Conservation (phyloP, 2,113 vertebrate species). For the Pygoscelis adeliae region DNA sequence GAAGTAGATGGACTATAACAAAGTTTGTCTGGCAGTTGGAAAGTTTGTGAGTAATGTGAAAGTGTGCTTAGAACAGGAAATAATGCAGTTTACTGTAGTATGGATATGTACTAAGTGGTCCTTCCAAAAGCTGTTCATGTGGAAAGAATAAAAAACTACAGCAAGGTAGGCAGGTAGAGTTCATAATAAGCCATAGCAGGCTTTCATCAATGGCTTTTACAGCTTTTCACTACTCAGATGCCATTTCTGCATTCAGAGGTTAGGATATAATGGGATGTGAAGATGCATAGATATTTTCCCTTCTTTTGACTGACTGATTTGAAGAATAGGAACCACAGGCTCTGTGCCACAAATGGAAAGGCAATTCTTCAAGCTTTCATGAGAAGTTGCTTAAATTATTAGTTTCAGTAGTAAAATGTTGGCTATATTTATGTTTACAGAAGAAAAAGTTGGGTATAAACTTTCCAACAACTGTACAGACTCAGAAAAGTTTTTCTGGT, state of each 20-base stretch:
- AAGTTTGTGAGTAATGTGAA: not conserved
- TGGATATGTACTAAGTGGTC: not conserved
- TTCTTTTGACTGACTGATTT: conserved; percentile 12
- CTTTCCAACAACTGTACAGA: not conserved
- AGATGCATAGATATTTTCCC: conserved; percentile 36
- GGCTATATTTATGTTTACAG: conserved; percentile 22
- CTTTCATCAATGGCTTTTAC: conserved; percentile 38
- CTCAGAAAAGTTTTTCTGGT: not conserved
- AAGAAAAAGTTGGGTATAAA: conserved; percentile 8
- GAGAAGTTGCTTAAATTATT: conserved; percentile 37
- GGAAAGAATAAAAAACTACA: conserved; percentile 9
- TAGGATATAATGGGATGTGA: conserved; percentile 43
- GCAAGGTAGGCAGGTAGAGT: conserved; percentile 23
- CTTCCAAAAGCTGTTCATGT: conserved; percentile 7
- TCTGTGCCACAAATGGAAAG: conserved; percentile 37
- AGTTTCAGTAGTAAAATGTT: conserved; percentile 20
- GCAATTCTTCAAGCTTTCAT: not conserved
- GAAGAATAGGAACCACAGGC: conserved; percentile 11
- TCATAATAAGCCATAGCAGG: not conserved
- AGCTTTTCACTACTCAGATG: conserved; percentile 35
- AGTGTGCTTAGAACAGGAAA: not conserved
- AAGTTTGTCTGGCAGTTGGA: conserved; percentile 13
- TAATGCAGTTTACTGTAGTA: not conserved
- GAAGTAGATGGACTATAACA: not conserved
- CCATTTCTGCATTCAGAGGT: conserved; percentile 38